Conservation (phyloP, 2,888 invertebrate genomes). For the Lumbricus terrestris region DNA sequence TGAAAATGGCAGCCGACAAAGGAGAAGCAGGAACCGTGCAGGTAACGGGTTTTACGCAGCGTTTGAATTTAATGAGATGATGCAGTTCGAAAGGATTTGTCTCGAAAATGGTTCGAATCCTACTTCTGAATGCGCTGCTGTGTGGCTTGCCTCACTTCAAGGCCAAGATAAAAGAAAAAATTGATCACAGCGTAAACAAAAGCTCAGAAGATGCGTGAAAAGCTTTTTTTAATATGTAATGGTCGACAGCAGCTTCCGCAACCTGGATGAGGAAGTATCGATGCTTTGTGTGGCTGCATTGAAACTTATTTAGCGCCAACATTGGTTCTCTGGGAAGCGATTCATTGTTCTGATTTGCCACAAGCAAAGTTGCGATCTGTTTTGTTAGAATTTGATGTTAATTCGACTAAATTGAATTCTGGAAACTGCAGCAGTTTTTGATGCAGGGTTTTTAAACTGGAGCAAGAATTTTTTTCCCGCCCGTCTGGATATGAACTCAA, state of each 20-base stretch:
- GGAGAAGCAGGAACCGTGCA: not conserved
- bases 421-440: not conserved
- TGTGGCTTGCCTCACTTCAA: not conserved
- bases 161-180: not conserved
- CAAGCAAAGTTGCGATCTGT: not conserved
- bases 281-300: not conserved
- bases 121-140: not conserved
- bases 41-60: not conserved
- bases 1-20: slow-evolving; percentile 10
- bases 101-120: not conserved
- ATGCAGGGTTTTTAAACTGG: not conserved
- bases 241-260: not conserved
- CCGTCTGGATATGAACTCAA: not conserved
- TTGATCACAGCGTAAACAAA: not conserved
- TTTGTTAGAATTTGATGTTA: not conserved
- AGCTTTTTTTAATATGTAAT: not conserved
- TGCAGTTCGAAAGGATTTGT: not conserved
- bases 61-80: not conserved
- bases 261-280: not conserved
- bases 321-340: not conserved
- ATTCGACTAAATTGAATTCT: not conserved
- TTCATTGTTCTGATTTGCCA: not conserved
- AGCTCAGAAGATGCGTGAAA: not conserved
- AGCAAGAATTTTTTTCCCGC: not conserved
- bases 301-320: not conserved